Base-by-base conservation (phyloP, 2,888 invertebrate species). In the Caenorhabditis becei region DNA sequence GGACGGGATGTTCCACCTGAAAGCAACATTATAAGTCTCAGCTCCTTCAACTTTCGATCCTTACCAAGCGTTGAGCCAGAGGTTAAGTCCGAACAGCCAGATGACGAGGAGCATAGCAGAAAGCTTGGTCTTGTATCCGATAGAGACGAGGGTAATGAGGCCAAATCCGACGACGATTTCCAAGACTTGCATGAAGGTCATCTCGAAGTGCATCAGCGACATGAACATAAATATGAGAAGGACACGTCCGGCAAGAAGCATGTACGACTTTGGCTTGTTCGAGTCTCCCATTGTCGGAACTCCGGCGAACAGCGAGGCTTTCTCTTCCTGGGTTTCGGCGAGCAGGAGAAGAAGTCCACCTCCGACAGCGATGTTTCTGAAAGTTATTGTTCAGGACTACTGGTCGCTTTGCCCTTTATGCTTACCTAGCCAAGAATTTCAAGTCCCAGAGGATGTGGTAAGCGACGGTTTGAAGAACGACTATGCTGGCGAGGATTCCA, bases 201-300 rank as follows among this genome's bases (percentile, higher is more conserved):
- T 92, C 92, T 99, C 98, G 91, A 98, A 96, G 91, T 97, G 94
- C 83, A 99, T 94, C 69, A 99, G 93, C 11, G 98, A 98, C 91
- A 97, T 94, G 92, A 99, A 99, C 99, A 99, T 99, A 92, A 99
- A 97, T 26, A 98, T 97, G 74, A 99, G 93, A 69, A 99, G 94
- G 85, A 98, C 94, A 87, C 99, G 94, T 44, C 99, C 99, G 69
- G 96, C 96, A 41, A 99, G 93, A 93, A 98, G 97, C 91, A 99
- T 94, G 92, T 97, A 96, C 88, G 95, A 96, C 93, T 97, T 97
- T 69, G 97, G 98, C 91, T 86, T 86, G 62, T 86, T 86, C 14
- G 77, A 67, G 89, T 99, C 98, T 66, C 94, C 94, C 75, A 93
- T 89, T 0, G 93, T 92, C 7, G 93, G 93, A 8, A 93, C 92